phyloP scores from a whole-genome alignment of 2,888 invertebrate genomes.

The Tenthredo livida region DNA sequence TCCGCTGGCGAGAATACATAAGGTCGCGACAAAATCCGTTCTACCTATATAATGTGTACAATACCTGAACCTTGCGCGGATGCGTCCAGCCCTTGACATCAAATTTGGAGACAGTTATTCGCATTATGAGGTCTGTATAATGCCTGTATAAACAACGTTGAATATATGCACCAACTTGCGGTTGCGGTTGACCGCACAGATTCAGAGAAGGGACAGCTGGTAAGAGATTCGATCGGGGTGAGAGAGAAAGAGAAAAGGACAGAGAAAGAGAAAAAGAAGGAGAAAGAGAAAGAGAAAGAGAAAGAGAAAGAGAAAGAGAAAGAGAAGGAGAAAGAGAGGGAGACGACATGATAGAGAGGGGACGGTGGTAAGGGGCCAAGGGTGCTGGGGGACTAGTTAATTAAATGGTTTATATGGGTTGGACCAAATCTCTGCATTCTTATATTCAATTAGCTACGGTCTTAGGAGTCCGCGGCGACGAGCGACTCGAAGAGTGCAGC shows the following conservation, averaged over 20 bases:
- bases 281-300: neutral
- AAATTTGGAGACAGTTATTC: neutral
- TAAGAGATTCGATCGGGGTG: slow-evolving; percentile 16
- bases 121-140: neutral
- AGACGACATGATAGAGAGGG: neutral
- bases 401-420: slow-evolving; percentile 73
- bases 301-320: no score
- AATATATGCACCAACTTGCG: neutral
- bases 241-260: no score
- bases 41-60: neutral
- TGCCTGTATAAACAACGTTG: neutral
- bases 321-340: neutral
- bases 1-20: neutral
- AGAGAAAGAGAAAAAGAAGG: neutral
- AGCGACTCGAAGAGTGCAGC: slow-evolving; percentile 67
- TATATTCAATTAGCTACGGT: slow-evolving; percentile 74
- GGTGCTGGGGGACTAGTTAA: slow-evolving; percentile 65
- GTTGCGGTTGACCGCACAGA: neutral
- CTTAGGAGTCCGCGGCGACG: slow-evolving; percentile 52
- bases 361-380: neutral
- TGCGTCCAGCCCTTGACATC: neutral
- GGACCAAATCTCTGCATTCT: slow-evolving; percentile 72
- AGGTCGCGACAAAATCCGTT: neutral
- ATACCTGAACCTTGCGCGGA: neutral
- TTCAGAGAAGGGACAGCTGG: slow-evolving; percentile 9